These are phyloP conservation scores for Sabellastarte sp. DNA, from an alignment of 2,888 invertebrate species.

Conservation along the genomic window DNA sequence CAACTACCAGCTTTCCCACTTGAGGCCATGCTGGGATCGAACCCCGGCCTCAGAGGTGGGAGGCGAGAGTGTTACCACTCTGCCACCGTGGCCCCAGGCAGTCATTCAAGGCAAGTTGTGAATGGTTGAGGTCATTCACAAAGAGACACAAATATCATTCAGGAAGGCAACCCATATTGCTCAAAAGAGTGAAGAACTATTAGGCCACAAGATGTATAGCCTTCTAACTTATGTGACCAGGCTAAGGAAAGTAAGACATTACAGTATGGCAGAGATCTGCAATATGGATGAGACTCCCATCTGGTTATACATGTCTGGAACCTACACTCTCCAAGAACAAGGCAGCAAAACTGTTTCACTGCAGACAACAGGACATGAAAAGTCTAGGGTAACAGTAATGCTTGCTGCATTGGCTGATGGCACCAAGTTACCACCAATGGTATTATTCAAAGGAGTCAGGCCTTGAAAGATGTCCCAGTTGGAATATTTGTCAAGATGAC, in stretches of 20 bases:
- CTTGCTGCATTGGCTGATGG: slow-evolving; percentile 7
- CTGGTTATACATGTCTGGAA: slow-evolving; percentile 7
- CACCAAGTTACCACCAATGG: slow-evolving; percentile 1
- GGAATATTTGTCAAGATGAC: slow-evolving; percentile 7
- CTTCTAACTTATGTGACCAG: background rate
- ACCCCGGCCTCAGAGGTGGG: too few species aligned
- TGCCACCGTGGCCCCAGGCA: too few species aligned
- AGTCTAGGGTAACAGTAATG: background rate
- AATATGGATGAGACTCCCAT: slow-evolving; percentile 7
- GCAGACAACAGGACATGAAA: slow-evolving; percentile 5
- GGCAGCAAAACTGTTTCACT: slow-evolving; percentile 4
- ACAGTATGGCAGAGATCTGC: background rate
- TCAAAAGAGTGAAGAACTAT: slow-evolving; percentile 1
- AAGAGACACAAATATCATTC: slow-evolving; percentile 3
- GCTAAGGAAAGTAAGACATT: background rate
- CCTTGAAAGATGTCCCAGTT: slow-evolving; percentile 2
- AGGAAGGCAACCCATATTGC: slow-evolving; percentile 3
- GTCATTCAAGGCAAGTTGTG: slow-evolving; percentile 7
- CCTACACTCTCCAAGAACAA: background rate
- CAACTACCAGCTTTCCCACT: too few species aligned
- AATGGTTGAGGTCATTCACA: background rate
- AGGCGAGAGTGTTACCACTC: too few species aligned
- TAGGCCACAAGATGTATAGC: background rate
- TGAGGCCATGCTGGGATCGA: too few species aligned
- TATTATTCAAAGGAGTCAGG: background rate